Evolutionary conservation across 2,888 invertebrate genomes (phyloP), one percentile per base, ranked within the genome.

Genomic region (Calephelis perditalis): DNA sequence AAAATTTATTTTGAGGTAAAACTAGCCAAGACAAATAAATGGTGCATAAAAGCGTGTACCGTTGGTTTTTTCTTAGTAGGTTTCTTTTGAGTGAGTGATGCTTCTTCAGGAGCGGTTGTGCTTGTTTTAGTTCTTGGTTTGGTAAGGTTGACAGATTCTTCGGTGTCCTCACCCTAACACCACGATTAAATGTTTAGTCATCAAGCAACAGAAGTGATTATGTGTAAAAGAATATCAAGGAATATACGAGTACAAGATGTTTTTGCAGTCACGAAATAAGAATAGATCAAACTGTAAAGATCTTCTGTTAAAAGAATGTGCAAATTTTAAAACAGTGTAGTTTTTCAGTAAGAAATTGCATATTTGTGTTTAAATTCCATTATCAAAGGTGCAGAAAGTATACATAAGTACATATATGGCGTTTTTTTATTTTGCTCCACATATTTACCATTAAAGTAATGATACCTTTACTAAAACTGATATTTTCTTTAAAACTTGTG

Each of bases 101-200:
- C 90, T 71, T 90, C 90, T 78, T 87, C 90, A 59, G 89, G 90
- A 68, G 89, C 86, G 64, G 87, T 88, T 62, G 89, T 88, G 81
- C 86, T 88, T 70, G 86, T 89, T 78, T 89, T 91, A 78, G 82
- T 84, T 71, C 82, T 82, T 68, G 90, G 90, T 71, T 88, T 86
- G 73, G 82, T 79, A 70, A 91, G 77, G 74, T 79, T 91, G 74
- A 90, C 80, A 70, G 84, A 86, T 85, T 93, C 77, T 79, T 89
- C 82, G 80, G 84, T 83, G 72, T 89, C 88, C 78, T 88, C 88
- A 70, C 79, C 86, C 89, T 89, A 77, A 67, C 73, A 79, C 78
- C 78, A 72, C 69, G 73, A 77, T 66, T 68, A 73, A 64, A 65
- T 64, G 60, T 66, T 69, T 70, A 60, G 60, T 56, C 46, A 55